A percentile compares a stretch with the other conserved stretches of the same genome.
phyloP scores from a whole-genome alignment of 2,888 invertebrate species.

The Mechanitis mazaeus region DNA sequence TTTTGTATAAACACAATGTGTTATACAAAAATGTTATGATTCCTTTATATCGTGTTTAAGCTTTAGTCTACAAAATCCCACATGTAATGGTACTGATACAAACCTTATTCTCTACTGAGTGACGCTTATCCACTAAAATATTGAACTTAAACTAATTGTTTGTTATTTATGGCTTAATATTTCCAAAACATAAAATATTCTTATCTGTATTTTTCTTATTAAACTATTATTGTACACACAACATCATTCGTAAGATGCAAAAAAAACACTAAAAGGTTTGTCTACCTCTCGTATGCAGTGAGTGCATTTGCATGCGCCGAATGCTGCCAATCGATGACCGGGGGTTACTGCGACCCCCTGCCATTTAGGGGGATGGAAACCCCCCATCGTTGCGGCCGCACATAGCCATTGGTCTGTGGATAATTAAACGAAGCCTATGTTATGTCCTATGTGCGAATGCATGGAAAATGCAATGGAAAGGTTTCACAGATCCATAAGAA shows the following conservation, averaged over 20 bases:
- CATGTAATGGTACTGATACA: not conserved
- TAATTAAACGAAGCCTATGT: constrained; percentile 28
- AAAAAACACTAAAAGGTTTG: constrained; percentile 23
- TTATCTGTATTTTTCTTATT: not conserved
- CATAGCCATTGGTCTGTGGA: constrained; percentile 25
- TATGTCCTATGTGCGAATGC: constrained; percentile 14
- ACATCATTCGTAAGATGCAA: constrained; percentile 9
- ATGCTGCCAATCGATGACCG: constrained; percentile 36
- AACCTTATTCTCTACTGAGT: constrained; percentile 10
- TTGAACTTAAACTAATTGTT: no score
- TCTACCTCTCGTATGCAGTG: constrained; percentile 37
- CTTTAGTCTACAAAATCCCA: constrained; percentile 10
- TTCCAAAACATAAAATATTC: no score
- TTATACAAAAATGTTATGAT: constrained; percentile 10
- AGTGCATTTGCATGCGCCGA: constrained; percentile 60
- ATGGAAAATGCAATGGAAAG: not conserved
- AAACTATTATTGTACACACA: not conserved
- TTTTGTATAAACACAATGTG: no score
- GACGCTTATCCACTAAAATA: no score
- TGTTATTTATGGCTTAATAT: no score
- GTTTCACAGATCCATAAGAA: not conserved
- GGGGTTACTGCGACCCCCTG: constrained; percentile 11
- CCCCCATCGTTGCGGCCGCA: constrained; percentile 21
- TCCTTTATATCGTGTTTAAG: constrained; percentile 3
- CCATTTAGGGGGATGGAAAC: constrained; percentile 8